These are phyloP conservation scores for Drosophila sp. DNA, from an alignment of 1,140 invertebrate genomes.

Conservation along the genomic window DNA sequence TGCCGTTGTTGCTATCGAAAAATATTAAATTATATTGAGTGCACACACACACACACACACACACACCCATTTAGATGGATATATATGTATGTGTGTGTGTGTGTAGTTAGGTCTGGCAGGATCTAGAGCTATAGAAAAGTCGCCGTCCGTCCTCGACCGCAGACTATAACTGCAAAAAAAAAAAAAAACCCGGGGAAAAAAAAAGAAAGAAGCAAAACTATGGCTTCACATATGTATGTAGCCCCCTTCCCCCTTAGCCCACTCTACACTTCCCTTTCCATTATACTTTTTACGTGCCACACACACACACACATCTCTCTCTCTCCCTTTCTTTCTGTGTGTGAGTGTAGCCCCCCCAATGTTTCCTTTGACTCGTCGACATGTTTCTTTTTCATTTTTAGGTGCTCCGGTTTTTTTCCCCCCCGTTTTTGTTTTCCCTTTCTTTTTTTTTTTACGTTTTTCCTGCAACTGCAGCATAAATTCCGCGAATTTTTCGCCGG, in stretches of 20 bases:
- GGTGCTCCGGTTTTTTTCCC: constrained; percentile 5
- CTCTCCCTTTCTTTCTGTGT: neutral
- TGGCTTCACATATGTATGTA: constrained; percentile 23
- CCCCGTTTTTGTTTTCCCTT: constrained; percentile 28
- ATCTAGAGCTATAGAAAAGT: constrained; percentile 21
- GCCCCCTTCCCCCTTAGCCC: neutral
- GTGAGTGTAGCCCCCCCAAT: constrained; percentile 17
- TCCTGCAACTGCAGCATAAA: constrained; percentile 77
- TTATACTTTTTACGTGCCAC: neutral
- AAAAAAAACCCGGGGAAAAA: neutral
- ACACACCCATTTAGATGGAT: constrained; percentile 14
- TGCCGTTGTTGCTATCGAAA: constrained; percentile 77
- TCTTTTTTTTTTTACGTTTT: constrained; percentile 35
- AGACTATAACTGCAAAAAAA: constrained; percentile 47
- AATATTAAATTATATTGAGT: constrained; percentile 82
- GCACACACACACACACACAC: constrained; percentile 43
- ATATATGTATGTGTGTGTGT: constrained; percentile 22
- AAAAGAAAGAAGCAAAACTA: constrained; percentile 28
- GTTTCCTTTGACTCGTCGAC: constrained; percentile 63
- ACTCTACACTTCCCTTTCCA: neutral
- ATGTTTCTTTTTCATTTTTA: constrained; percentile 61
- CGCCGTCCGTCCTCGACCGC: constrained; percentile 41
- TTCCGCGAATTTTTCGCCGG: constrained; percentile 71
- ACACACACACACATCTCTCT: neutral
- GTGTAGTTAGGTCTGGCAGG: constrained; percentile 8